A percentile compares a stretch with the other conserved stretches of the same genome.
These are phyloP conservation scores for Caenorhabditis auriculariae DNA, from an alignment of 2,888 invertebrate species.

Conservation along the genomic window DNA sequence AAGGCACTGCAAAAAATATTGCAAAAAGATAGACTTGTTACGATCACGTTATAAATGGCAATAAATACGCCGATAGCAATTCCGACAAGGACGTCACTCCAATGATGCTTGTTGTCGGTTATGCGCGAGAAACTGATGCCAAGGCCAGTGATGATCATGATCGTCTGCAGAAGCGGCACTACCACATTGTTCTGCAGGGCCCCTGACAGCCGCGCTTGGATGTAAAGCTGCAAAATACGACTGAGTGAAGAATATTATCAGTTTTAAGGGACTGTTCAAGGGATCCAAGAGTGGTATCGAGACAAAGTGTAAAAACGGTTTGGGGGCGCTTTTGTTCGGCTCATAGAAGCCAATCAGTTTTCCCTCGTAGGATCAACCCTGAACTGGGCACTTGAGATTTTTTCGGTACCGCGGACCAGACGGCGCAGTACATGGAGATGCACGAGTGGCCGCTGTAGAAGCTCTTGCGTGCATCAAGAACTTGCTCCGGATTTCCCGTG, in stretches of 20 bases:
- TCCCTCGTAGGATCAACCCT: no score
- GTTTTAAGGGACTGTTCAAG: no score
- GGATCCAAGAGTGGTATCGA: no score
- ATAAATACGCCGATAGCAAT: conserved; percentile 66
- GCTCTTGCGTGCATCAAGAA: conserved; percentile 42
- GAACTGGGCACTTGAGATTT: no score
- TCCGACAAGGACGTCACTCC: conserved; percentile 90
- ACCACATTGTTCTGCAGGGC: conserved; percentile 23
- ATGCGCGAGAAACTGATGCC: conserved; percentile 72
- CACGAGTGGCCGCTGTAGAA: conserved; percentile 52
- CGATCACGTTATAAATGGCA: conserved; percentile 57
- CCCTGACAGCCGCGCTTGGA: conserved; percentile 35
- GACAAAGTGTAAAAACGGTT: no score
- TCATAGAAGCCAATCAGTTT: no score
- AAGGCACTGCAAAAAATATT: conserved; percentile 11
- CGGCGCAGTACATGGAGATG: conserved; percentile 39
- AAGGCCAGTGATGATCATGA: conserved; percentile 24
- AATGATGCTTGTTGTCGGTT: conserved; percentile 94
- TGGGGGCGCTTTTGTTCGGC: no score
- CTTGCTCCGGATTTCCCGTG: conserved; percentile 28
- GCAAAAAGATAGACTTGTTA: no score
- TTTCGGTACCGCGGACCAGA: conserved; percentile 34
- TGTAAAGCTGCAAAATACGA: conserved; percentile 25
- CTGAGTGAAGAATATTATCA: no score
- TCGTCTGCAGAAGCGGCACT: conserved; percentile 31